phyloP scores from a whole-genome alignment of 2,888 invertebrate species.

The Idaea biselata region DNA sequence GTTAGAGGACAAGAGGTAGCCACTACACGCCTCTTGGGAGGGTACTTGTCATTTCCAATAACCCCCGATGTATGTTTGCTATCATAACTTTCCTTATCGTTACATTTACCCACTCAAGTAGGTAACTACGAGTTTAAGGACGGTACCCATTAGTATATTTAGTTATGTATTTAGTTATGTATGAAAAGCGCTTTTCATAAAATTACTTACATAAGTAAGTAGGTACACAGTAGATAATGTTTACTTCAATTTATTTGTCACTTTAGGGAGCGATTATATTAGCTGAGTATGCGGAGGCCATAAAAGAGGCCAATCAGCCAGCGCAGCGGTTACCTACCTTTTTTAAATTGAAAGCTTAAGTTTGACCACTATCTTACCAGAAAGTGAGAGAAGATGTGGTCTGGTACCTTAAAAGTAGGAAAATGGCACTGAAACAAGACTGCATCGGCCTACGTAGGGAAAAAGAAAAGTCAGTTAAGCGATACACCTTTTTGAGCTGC shows the following conservation, averaged over 20 bases:
- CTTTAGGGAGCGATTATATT: neutral
- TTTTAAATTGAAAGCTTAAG: neutral
- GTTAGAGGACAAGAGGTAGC: slow-evolving; percentile 49
- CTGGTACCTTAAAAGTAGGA: no score
- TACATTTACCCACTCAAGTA: slow-evolving; percentile 10
- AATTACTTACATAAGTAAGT: neutral
- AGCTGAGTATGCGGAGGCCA: neutral
- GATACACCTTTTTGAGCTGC: no score
- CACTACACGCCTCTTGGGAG: slow-evolving; percentile 37
- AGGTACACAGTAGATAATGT: neutral
- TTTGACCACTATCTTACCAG: neutral
- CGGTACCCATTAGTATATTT: neutral
- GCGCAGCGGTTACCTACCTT: neutral
- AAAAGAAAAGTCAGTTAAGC: no score
- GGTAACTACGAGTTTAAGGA: neutral
- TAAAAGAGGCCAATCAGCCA: neutral
- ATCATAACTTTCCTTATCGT: slow-evolving; percentile 36
- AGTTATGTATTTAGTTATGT: neutral
- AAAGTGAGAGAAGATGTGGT: no score
- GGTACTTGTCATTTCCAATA: slow-evolving; percentile 32
- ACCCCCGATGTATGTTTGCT: slow-evolving; percentile 30
- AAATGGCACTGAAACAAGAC: no score
- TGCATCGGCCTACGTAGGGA: no score
- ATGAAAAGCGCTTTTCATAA: neutral
- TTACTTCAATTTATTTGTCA: neutral